Evolutionary conservation across 2,888 invertebrate genomes (phyloP).

Genomic region (Lingula anatina): DNA sequence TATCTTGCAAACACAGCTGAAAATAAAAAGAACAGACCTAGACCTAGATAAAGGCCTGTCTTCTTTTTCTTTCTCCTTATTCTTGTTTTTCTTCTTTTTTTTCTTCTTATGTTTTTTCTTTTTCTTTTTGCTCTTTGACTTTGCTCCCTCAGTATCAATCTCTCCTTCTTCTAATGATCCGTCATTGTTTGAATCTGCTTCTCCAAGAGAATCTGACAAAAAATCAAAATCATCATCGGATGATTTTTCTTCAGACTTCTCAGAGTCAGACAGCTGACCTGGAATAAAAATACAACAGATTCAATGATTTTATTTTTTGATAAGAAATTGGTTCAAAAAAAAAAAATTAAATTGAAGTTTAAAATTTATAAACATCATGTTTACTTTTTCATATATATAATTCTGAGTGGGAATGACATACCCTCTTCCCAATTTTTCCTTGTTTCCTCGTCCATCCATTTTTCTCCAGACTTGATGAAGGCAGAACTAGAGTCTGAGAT

Average conservation of each 20-base stretch:
- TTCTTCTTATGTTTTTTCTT: too few species aligned
- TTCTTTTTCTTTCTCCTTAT: slow-evolving; percentile 10
- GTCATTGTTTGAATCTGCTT: slow-evolving; percentile 7
- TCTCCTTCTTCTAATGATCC: slow-evolving; percentile 11
- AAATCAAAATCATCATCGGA: too few species aligned
- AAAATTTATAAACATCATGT: too few species aligned
- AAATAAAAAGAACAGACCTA: slow-evolving; percentile 7
- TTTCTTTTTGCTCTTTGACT: slow-evolving; percentile 9
- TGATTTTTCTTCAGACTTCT: slow-evolving; percentile 22
- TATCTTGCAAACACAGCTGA: neutral
- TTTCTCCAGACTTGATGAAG: too few species aligned
- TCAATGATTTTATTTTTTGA: neutral
- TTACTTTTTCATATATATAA: too few species aligned
- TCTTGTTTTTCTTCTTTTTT: too few species aligned
- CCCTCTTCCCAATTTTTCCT: slow-evolving; percentile 21
- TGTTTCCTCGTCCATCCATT: slow-evolving; percentile 12
- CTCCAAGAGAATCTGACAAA: slow-evolving; percentile 18
- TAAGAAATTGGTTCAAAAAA: neutral
- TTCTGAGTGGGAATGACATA: slow-evolving; percentile 11
- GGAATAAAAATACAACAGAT: neutral
- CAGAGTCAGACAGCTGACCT: neutral
- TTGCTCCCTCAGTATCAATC: slow-evolving; percentile 16
- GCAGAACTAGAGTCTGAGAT: too few species aligned
- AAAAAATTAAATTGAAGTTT: neutral
- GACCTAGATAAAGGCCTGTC: slow-evolving; percentile 4